Percentiles rank a stretch among this genome's conserved stretches.
Evolutionary conservation across 2,113 vertebrate species (phyloP).

Genomic region (Chiloscyllium plagiosum): DNA sequence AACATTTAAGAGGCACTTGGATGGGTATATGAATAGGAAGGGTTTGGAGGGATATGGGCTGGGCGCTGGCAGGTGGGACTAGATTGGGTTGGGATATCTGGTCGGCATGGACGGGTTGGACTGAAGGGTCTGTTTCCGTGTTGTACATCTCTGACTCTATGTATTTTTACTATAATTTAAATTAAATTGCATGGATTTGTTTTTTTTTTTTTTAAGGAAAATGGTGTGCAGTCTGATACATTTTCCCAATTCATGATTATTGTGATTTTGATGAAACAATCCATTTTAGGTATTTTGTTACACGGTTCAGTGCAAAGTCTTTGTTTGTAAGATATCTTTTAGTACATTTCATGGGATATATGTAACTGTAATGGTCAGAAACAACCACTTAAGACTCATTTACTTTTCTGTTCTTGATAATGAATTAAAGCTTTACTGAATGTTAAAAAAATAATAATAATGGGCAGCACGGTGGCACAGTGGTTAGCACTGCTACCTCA

Average conservation of each 20-base stretch:
- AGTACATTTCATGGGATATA: not conserved
- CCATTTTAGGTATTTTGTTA: not conserved
- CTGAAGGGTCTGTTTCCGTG: no score
- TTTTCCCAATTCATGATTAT: not conserved
- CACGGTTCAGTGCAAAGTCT: not conserved
- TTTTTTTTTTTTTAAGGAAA: not conserved
- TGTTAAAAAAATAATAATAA: not conserved
- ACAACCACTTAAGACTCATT: no score
- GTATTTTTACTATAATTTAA: not conserved
- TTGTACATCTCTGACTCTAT: no score
- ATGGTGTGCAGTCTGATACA: not conserved
- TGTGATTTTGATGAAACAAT: constrained; percentile 21
- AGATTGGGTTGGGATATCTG: no score
- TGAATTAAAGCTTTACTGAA: not conserved
- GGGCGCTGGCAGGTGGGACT: no score
- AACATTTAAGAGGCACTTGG: no score
- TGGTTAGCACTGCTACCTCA: no score
- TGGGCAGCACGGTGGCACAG: no score
- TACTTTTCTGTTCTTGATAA: not conserved
- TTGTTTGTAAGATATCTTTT: not conserved
- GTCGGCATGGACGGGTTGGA: no score
- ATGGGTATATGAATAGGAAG: no score
- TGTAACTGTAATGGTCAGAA: no score
- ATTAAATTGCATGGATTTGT: constrained; percentile 10
- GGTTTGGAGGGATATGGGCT: no score